Percentiles rank a stretch among this genome's conserved stretches.
Evolutionary conservation across 2,888 invertebrate genomes (phyloP).

Genomic region (Sericinus montela): DNA sequence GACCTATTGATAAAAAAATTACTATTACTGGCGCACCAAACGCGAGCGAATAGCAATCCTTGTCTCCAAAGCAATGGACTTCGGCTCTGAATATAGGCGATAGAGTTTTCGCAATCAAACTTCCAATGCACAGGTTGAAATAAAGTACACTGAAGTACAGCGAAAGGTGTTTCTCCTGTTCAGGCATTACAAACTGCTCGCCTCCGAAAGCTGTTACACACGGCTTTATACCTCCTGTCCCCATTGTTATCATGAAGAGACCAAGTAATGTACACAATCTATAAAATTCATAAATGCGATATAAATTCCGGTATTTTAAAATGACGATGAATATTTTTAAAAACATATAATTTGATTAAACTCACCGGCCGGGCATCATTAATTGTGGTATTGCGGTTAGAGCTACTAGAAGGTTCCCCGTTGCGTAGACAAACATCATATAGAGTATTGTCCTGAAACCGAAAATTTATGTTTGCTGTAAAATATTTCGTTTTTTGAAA

Average conservation of each 20-base stretch:
- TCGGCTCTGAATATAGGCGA: slow-evolving; percentile 86
- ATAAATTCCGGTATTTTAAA: too few species aligned
- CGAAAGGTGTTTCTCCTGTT: slow-evolving; percentile 82
- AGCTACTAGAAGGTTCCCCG: slow-evolving; percentile 83
- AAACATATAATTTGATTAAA: neutral
- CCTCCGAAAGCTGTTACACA: slow-evolving; percentile 91
- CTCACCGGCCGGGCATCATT: slow-evolving; percentile 64
- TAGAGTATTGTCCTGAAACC: slow-evolving; percentile 83
- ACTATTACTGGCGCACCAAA: slow-evolving; percentile 88
- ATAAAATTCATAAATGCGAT: slow-evolving; percentile 24
- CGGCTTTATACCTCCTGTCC: slow-evolving; percentile 91
- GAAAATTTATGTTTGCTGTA: too few species aligned
- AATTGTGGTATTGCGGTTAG: slow-evolving; percentile 75
- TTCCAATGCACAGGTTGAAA: slow-evolving; percentile 83
- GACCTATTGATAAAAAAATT: slow-evolving; percentile 84
- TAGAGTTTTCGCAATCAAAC: slow-evolving; percentile 84
- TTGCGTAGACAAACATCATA: slow-evolving; percentile 85
- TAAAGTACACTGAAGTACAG: slow-evolving; percentile 89
- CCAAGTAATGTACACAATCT: slow-evolving; percentile 83
- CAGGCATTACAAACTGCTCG: slow-evolving; percentile 84
- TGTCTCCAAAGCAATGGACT: slow-evolving; percentile 82
- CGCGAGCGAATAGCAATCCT: slow-evolving; percentile 84
- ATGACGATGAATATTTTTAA: too few species aligned
- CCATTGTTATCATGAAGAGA: slow-evolving; percentile 84
- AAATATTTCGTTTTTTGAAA: too few species aligned